These are phyloP conservation scores for Achlya flavicornis DNA, from an alignment of 2,888 invertebrate genomes.

Conservation along the genomic window DNA sequence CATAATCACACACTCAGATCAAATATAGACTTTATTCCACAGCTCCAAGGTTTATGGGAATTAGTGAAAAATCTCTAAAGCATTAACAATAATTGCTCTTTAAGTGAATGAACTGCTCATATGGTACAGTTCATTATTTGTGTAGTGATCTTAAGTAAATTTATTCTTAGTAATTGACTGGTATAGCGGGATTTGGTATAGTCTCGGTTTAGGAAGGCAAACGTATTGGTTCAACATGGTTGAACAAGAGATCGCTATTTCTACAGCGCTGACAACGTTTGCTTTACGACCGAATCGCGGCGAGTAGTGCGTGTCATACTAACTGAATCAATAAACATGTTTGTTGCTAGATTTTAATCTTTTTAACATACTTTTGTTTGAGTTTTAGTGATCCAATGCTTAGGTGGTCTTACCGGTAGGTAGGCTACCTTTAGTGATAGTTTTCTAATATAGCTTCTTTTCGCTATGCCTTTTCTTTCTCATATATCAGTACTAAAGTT, in stretches of 20 bases:
- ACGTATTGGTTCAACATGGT: conserved; percentile 23
- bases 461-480: too few species aligned
- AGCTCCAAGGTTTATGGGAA: conserved; percentile 31
- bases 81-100: conserved; percentile 60
- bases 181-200: conserved; percentile 27
- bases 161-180: conserved; percentile 48
- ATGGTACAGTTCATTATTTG: conserved; percentile 50
- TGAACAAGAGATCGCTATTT: conserved; percentile 8
- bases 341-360: background rate
- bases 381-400: background rate
- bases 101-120: conserved; percentile 76
- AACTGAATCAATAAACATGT: conserved; percentile 5
- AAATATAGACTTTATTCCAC: conserved; percentile 38
- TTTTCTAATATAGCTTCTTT: too few species aligned
- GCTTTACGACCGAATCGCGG: background rate
- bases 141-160: conserved; percentile 51
- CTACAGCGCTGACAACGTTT: conserved; percentile 3
- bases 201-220: conserved; percentile 14
- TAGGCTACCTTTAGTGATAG: background rate
- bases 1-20: conserved; percentile 34
- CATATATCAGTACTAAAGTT: background rate
- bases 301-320: conserved; percentile 1
- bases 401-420: background rate
- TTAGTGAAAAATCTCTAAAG: conserved; percentile 36
- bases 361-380: background rate